Percentiles rank a stretch among this genome's conserved stretches.
Conservation (phyloP, 2,797 vertebrate genomes). For the Karalla daura region DNA sequence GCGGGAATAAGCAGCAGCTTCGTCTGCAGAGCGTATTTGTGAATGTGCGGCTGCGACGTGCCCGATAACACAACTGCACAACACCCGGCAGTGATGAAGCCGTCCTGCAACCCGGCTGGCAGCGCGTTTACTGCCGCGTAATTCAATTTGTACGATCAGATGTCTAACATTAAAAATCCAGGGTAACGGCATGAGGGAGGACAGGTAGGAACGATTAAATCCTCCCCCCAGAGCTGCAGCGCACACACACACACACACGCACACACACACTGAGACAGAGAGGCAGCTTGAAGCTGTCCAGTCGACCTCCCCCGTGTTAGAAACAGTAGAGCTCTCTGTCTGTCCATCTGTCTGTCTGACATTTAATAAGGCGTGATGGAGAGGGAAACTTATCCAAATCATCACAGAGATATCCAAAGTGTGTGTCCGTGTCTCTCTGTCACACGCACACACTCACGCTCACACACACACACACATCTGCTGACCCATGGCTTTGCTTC, state of each 20-base stretch:
- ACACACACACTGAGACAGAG: background rate
- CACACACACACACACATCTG: background rate
- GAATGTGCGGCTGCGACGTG: background rate
- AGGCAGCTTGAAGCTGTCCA: background rate
- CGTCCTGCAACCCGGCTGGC: background rate
- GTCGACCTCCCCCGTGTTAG: background rate
- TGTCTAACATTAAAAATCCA: background rate
- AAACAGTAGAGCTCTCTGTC: background rate
- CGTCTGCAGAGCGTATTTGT: background rate
- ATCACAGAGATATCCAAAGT: conserved; percentile 15
- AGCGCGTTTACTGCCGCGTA: background rate
- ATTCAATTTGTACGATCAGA: background rate
- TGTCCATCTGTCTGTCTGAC: conserved; percentile 8
- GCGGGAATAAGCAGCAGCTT: too few relatives aligned
- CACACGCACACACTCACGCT: background rate
- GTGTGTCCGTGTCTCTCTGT: background rate
- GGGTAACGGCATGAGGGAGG: background rate
- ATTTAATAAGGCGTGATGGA: conserved; percentile 31
- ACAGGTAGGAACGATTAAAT: background rate
- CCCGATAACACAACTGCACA: background rate
- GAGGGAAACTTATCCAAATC: conserved; percentile 19
- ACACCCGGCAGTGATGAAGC: background rate
- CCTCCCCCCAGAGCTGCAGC: too few relatives aligned
- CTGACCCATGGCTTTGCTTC: conserved; percentile 18
- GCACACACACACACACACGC: too few relatives aligned